Percentiles rank a stretch among this genome's conserved stretches.
Evolutionary conservation across 2,113 vertebrate species (phyloP).

Genomic region (Cyprichromis sp.): DNA sequence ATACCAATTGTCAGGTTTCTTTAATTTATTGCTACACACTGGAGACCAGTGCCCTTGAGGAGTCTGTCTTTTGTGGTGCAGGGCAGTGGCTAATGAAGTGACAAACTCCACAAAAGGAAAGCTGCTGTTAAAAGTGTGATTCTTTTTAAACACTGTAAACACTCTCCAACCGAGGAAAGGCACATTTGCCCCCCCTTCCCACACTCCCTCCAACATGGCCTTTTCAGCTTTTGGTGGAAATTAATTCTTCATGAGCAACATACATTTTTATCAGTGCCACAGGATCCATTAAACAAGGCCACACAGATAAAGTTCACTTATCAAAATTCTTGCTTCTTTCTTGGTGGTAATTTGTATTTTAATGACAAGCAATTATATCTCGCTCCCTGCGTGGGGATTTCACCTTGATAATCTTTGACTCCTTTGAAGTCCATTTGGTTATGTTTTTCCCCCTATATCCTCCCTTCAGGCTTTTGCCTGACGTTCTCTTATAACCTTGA

Average conservation of each 20-base stretch:
- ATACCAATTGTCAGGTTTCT: background rate
- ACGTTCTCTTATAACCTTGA: slow-evolving; percentile 20
- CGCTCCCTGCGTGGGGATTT: background rate
- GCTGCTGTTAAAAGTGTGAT: background rate
- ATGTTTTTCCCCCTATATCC: background rate
- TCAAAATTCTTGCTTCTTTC: slow-evolving; percentile 4
- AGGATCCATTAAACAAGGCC: slow-evolving; percentile 8
- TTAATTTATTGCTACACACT: background rate
- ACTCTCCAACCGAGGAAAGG: background rate
- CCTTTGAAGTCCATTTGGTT: slow-evolving; percentile 6
- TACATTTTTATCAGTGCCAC: slow-evolving; percentile 32
- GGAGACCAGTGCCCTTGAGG: background rate
- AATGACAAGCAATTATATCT: slow-evolving; percentile 10
- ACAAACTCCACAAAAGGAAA: background rate
- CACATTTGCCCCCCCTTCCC: background rate
- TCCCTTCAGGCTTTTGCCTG: background rate
- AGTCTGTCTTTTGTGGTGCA: background rate
- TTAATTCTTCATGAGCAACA: slow-evolving; percentile 32
- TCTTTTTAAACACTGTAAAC: slow-evolving; percentile 9
- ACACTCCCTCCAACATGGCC: background rate
- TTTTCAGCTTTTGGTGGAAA: slow-evolving; percentile 16
- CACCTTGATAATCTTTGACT: slow-evolving; percentile 22
- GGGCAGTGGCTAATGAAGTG: background rate
- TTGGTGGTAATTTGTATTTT: slow-evolving; percentile 5
- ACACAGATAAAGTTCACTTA: slow-evolving; percentile 5